Conservation (phyloP, 2,113 vertebrate genomes). For the Rafetus swinhoei region DNA sequence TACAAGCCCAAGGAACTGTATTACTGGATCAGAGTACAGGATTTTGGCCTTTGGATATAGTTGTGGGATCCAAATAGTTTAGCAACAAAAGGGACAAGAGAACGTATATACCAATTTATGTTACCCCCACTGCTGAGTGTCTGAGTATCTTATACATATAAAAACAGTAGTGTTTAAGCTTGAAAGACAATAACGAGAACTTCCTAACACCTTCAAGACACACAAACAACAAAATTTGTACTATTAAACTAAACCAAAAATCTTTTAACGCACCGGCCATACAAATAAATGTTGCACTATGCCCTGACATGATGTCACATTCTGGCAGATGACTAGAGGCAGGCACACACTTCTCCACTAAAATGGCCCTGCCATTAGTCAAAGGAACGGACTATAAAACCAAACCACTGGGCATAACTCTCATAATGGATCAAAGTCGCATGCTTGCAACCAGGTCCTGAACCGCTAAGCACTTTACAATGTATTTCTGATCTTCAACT, state of each 20-base stretch:
- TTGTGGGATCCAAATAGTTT: not conserved
- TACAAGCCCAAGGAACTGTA: accelerated
- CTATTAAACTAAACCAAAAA: not conserved
- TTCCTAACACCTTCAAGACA: not conserved
- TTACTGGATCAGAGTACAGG: not conserved
- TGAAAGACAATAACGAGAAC: constrained; percentile 16
- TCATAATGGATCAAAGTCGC: not conserved
- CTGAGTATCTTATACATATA: not conserved
- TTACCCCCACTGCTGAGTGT: not conserved
- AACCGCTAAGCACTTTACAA: not conserved
- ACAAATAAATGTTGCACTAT: not conserved
- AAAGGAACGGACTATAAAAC: not conserved
- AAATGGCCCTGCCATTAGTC: not conserved
- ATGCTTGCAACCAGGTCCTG: not conserved
- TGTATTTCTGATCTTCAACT: not conserved
- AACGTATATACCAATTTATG: not conserved
- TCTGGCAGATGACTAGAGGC: not conserved
- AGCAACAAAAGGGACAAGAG: not conserved
- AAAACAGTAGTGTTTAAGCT: not conserved
- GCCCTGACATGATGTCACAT: accelerated
- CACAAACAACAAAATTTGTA: not conserved
- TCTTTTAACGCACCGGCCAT: not conserved
- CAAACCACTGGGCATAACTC: not conserved
- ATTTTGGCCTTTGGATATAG: not conserved
- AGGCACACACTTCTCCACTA: not conserved